Base-by-base conservation (phyloP, 2,888 invertebrate species). In the Notodonta ziczac region DNA sequence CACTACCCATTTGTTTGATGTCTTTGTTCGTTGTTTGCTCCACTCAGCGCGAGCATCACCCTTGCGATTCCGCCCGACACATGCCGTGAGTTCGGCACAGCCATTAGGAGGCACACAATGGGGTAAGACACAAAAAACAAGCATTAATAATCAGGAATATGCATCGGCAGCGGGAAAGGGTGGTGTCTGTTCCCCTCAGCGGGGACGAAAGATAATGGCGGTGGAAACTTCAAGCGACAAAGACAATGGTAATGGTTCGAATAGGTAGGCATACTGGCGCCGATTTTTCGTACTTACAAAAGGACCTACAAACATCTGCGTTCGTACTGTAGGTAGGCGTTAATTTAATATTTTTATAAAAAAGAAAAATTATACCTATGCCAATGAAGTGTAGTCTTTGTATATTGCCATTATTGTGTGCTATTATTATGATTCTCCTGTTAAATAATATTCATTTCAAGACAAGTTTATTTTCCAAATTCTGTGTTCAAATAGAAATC, bases 1-100 rank as follows among this genome's bases (percentile, higher is more conserved):
- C 93, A 91, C 90, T 91, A 89, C 91, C 91, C 92, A 93, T 93
- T 93, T 93, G 92, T 93, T 93, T 93, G 93, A 93, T 92, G 93
- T 92, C 93, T 93, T 91, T 93, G 92, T 93, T 91, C 90, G 88
- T 88, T 92, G 93, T 92, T 92, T 91, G 90, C 87, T 91, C 89
- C 91, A 91, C 91, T 93, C 90, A 90, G 89, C 88, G 88, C 86
- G 86, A 88, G 87, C 86, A 90, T 91, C 90, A 86, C 91, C 93
- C 91, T 88, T 84, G 85, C 85, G 87, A 89, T 90, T 85, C 83
- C 85, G 81, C 83, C 84, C 86, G 85, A 89, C 91, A 90, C 90
- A 91, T 88, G 88, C 89, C 86, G 83, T 81, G 87, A 86, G 86
- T 88, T 88, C 86, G 85, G 85, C 84, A 83, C 86, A 84, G 82